A percentile compares a stretch with the other conserved stretches of the same genome.
These are phyloP conservation scores for Scylla paramamosain DNA, from an alignment of 1,140 invertebrate species.

Conservation along the genomic window DNA sequence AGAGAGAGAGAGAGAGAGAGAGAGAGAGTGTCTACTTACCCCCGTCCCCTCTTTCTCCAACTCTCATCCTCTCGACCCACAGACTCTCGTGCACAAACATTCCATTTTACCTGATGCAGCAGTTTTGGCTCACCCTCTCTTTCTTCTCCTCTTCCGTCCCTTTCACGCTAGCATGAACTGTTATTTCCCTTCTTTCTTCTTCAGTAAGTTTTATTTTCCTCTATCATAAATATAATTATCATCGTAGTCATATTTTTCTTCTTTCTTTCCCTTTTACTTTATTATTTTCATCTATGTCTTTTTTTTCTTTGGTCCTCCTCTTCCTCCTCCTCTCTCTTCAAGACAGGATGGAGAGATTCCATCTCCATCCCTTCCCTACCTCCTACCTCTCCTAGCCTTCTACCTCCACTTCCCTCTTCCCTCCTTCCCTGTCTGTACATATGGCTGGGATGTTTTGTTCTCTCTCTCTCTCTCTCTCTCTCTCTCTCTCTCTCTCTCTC, in stretches of 20 bases:
- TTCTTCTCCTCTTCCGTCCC: background rate
- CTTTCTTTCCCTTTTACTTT: too few relatives aligned
- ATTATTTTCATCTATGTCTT: too few relatives aligned
- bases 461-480: constrained; percentile 25
- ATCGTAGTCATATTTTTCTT: too few relatives aligned
- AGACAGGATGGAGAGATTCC: background rate
- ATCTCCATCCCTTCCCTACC: background rate
- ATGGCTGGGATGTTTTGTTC: background rate
- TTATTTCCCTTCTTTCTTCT: background rate
- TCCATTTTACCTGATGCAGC: constrained; percentile 11
- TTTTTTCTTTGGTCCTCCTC: background rate
- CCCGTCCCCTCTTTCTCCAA: background rate
- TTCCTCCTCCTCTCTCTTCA: too few relatives aligned
- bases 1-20: constrained; percentile 3
- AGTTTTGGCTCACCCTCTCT: background rate
- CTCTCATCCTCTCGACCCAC: background rate
- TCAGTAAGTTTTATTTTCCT: too few relatives aligned
- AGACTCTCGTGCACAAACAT: constrained; percentile 21
- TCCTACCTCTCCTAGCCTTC: background rate
- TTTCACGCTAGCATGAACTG: too few relatives aligned
- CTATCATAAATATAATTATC: too few relatives aligned
- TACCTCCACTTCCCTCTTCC: background rate
- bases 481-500: background rate
- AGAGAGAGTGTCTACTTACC: background rate
- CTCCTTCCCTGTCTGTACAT: background rate